Percentiles rank a stretch among this genome's conserved stretches.
Conservation (phyloP, 2,888 invertebrate genomes). For the Drosophila meridiana region DNA sequence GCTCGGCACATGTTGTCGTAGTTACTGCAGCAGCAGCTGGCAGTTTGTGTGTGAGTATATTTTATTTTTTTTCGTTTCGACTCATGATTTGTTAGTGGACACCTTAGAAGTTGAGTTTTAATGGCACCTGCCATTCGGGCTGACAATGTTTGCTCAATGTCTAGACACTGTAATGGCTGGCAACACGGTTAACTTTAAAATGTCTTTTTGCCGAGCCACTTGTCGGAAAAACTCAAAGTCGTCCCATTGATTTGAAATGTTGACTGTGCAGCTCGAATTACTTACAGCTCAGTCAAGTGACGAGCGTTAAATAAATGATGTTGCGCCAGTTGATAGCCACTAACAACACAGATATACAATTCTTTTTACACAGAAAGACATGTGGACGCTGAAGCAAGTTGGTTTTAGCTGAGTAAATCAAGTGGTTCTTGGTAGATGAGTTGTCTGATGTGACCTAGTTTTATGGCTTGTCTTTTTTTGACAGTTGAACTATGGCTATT, state of each 20-base stretch:
- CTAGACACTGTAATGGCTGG: constrained; percentile 64
- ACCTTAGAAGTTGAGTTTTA: constrained; percentile 56
- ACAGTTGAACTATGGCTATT: not conserved
- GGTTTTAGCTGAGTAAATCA: not conserved
- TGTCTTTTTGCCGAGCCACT: constrained; percentile 56
- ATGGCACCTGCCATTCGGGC: constrained; percentile 73
- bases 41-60: not conserved
- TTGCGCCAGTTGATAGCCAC: constrained; percentile 5
- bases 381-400: not conserved
- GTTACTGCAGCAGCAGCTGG: not conserved
- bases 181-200: constrained; percentile 34
- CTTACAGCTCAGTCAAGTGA: constrained; percentile 19
- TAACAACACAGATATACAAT: constrained; percentile 19
- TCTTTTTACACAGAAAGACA: constrained; percentile 8
- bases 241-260: constrained; percentile 51
- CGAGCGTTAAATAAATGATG: constrained; percentile 44
- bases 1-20: constrained; percentile 66
- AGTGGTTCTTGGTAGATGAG: not conserved
- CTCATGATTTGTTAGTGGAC: constrained; percentile 62
- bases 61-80: constrained; percentile 19
- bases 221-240: constrained; percentile 70
- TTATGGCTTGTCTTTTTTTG: not conserved
- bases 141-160: constrained; percentile 77
- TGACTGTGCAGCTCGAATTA: constrained; percentile 30
- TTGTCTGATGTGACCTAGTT: constrained; percentile 4